Conservation (phyloP, 2,888 invertebrate genomes). For the Melipona beecheii region DNA sequence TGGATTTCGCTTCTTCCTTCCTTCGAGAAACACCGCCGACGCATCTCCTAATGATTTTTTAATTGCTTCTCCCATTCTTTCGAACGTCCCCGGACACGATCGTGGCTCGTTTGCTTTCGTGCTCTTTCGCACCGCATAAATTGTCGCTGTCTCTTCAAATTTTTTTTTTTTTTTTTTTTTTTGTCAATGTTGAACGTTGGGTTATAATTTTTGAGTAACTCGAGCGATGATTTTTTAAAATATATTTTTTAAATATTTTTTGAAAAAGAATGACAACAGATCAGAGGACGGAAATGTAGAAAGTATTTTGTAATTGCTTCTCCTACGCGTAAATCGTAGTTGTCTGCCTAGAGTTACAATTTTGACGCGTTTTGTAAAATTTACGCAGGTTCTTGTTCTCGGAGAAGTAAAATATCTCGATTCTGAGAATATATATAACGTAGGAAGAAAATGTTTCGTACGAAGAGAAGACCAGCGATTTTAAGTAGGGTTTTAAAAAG, state of each 20-base stretch:
- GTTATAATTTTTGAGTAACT: background rate
- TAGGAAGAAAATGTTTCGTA: background rate
- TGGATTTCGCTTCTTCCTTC: slow-evolving; percentile 21
- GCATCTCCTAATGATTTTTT: slow-evolving; percentile 38
- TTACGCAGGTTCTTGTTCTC: too few relatives aligned
- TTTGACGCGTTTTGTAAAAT: too few relatives aligned
- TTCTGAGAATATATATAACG: too few relatives aligned
- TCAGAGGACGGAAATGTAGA: too few relatives aligned
- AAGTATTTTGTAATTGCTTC: too few relatives aligned
- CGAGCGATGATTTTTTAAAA: too few relatives aligned
- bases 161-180: background rate
- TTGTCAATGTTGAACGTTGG: background rate
- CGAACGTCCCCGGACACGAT: background rate
- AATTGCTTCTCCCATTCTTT: slow-evolving; percentile 35
- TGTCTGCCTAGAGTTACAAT: too few relatives aligned
- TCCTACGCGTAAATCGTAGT: too few relatives aligned
- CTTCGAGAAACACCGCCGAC: background rate
- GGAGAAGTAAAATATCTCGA: too few relatives aligned
- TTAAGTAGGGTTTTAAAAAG: background rate
- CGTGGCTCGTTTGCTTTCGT: slow-evolving; percentile 1
- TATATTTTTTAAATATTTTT: too few relatives aligned
- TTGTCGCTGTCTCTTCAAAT: background rate
- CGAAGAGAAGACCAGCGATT: background rate
- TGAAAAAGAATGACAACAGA: too few relatives aligned
- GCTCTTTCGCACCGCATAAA: background rate